phyloP scores from a whole-genome alignment of 2,113 vertebrate species.

The Xenus cinereus region DNA sequence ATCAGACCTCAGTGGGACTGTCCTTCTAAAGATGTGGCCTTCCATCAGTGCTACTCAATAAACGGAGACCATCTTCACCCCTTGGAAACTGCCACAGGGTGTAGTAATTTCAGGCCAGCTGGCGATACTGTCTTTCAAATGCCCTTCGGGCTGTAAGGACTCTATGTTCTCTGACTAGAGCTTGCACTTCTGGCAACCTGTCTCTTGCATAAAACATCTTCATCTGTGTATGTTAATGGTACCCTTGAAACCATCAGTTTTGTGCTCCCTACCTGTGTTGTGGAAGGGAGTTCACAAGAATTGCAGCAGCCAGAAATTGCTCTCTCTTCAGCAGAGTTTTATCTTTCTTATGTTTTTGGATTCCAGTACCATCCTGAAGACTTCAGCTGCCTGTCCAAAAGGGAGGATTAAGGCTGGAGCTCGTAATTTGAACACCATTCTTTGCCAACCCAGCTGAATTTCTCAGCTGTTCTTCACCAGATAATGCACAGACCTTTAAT shows the following conservation, averaged over 20 bases:
- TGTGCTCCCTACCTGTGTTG: background rate
- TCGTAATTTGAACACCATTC: conserved; percentile 21
- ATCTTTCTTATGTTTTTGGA: conserved; percentile 13
- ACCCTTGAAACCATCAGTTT: background rate
- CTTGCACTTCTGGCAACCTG: background rate
- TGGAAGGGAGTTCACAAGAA: background rate
- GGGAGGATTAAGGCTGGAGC: conserved; percentile 21
- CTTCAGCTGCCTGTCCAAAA: conserved; percentile 19
- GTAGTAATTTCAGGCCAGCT: background rate
- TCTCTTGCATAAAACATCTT: background rate
- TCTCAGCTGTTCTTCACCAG: conserved; percentile 51
- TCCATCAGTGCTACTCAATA: background rate
- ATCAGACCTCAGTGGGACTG: background rate
- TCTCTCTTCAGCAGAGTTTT: background rate
- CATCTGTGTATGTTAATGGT: background rate
- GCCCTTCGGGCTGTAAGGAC: background rate
- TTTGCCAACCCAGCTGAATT: conserved; percentile 29
- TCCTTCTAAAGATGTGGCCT: background rate
- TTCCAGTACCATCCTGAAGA: background rate
- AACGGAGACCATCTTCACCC: background rate
- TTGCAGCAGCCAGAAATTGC: background rate
- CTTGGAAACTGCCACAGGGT: background rate
- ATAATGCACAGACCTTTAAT: conserved; percentile 30
- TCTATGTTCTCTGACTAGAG: background rate
- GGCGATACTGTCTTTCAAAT: background rate